Conservation (phyloP, 1,140 invertebrate species). For the Drosophila pandora region DNA sequence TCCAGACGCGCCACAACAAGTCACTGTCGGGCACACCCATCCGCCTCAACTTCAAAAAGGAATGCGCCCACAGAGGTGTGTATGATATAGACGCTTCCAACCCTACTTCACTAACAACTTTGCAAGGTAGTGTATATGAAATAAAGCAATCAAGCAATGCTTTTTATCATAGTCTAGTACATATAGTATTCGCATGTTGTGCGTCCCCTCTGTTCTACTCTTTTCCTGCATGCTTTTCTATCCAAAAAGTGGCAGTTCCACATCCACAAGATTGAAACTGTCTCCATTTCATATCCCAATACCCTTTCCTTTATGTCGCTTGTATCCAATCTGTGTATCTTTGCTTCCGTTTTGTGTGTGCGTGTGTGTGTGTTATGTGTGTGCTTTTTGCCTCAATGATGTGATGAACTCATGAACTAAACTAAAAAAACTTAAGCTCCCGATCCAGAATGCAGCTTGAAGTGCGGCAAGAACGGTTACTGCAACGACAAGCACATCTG, state of each 20-base stretch:
- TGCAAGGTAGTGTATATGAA: conserved; percentile 84
- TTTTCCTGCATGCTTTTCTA: background rate
- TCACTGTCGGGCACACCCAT: conserved; percentile 95
- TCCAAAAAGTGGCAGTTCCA: too few relatives aligned
- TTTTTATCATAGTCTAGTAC: conserved; percentile 58
- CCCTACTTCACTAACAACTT: conserved; percentile 83
- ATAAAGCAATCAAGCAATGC: conserved; percentile 74
- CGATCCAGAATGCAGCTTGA: conserved; percentile 94
- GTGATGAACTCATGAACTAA: conserved; percentile 47
- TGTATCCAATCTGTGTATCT: background rate
- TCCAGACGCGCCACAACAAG: conserved; percentile 90
- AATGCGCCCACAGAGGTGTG: conserved; percentile 96
- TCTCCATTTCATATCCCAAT: background rate
- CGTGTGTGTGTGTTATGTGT: conserved; percentile 23
- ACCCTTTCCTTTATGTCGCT: background rate
- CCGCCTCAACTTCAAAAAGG: conserved; percentile 94
- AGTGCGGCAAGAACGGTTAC: conserved; percentile 92
- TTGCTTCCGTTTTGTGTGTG: conserved; percentile 5
- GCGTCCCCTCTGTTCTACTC: conserved; percentile 7
- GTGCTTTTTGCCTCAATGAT: conserved; percentile 18
- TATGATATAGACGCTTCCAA: conserved; percentile 85
- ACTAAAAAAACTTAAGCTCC: conserved; percentile 87
- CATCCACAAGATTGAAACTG: too few relatives aligned
- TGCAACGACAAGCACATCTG: conserved; percentile 92
- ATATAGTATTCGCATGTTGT: conserved; percentile 24